phyloP scores from a whole-genome alignment of 2,797 vertebrate species.

The Sebastes hubbsi region DNA sequence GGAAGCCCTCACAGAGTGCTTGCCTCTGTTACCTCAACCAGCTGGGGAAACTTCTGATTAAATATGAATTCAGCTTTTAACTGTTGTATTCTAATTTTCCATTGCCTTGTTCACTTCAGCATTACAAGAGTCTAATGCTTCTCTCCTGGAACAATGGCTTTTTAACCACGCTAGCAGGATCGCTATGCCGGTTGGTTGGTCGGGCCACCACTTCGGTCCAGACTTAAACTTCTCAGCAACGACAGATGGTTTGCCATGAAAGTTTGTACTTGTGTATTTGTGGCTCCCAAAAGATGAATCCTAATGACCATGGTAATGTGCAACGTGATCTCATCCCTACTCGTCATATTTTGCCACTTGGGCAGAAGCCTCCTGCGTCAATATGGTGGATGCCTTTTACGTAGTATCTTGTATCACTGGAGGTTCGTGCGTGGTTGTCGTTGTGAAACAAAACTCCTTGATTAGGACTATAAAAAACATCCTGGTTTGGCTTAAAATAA shows the following conservation, averaged over 20 bases:
- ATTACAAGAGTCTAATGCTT: neutral
- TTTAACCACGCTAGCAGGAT: neutral
- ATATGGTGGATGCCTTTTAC: too few relatives aligned
- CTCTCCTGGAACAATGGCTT: neutral
- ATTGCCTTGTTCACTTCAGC: neutral
- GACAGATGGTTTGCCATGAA: too few relatives aligned
- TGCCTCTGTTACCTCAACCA: constrained; percentile 27
- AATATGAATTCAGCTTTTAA: constrained; percentile 33
- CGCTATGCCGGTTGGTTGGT: neutral
- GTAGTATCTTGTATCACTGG: too few relatives aligned
- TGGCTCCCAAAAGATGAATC: neutral
- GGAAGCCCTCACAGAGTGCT: constrained; percentile 19
- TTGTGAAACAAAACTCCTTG: too few relatives aligned
- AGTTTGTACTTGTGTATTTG: neutral
- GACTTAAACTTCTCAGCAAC: neutral
- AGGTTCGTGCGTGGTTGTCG: accelerated
- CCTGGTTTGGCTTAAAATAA: too few relatives aligned
- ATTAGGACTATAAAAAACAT: too few relatives aligned
- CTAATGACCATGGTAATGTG: neutral
- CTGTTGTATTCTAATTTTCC: constrained; percentile 3
- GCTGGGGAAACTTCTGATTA: constrained; percentile 34
- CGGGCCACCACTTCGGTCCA: neutral
- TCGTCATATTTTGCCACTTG: too few relatives aligned
- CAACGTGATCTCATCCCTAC: too few relatives aligned
- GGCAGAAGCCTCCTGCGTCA: too few relatives aligned